Evolutionary conservation across 2,113 vertebrate species (phyloP).

Genomic region (Ctenodactylus gundi): DNA sequence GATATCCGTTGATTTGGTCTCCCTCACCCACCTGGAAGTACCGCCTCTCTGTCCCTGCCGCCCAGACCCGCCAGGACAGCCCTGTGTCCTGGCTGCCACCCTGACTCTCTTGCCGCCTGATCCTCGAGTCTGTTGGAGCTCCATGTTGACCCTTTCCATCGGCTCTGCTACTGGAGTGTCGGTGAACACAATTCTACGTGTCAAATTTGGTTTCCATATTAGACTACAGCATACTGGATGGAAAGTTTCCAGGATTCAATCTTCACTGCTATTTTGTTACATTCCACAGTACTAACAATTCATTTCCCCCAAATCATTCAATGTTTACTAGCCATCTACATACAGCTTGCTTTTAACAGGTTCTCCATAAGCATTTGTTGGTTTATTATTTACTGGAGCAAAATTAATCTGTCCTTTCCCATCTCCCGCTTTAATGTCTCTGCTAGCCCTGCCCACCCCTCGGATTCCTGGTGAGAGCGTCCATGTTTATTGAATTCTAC

Average conservation of each 20-base stretch:
- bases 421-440: not conserved
- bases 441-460: accelerated
- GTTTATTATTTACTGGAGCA: not conserved
- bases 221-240: not conserved
- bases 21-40: no score
- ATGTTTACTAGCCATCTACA: not conserved
- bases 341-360: not conserved
- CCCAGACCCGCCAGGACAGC: accelerated
- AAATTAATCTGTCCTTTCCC: not conserved
- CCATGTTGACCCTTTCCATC: not conserved
- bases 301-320: not conserved
- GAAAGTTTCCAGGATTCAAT: not conserved
- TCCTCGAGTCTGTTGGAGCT: not conserved
- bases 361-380: not conserved
- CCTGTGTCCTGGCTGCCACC: accelerated
- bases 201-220: not conserved
- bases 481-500: not conserved
- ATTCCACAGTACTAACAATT: not conserved
- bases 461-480: not conserved
- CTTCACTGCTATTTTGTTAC: not conserved
- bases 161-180: not conserved
- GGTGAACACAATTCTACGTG: not conserved
- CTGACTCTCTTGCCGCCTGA: not conserved
- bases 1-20: accelerated
- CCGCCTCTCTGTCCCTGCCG: accelerated